Evolutionary conservation across 2,888 invertebrate genomes (phyloP), one percentile per base, ranked within the genome.

Genomic region (Lithophane semibrunnea): DNA sequence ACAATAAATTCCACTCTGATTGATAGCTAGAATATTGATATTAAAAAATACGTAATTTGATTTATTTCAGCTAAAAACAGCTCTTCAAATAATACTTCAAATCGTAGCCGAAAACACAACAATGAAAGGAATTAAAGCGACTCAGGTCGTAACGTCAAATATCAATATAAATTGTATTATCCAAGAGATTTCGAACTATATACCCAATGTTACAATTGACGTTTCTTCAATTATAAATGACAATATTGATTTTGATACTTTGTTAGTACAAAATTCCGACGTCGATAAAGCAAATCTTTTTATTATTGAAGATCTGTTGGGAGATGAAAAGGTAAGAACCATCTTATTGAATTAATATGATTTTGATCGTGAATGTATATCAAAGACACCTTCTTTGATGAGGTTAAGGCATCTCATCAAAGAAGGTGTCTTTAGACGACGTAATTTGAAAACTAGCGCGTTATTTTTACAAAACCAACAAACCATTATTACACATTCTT

Each of bases 1-100:
- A 9, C 8, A 49, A 56, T 10, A 42, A 1, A 21, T 54, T n/a
- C 4, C 29, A 29, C 1, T 8, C 0, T 60, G 16, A 75, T 24
- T 21, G 12, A 24, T 16, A 49, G 1, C 3, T 42, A 37, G 42
- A 42, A 61, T 63, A 21, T 52, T 37, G 0, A 12, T 12, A 44
- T 21, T 47, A 12, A 29, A 54, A 7, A 67, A 67, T 52, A 21
- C 37, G 1, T 3, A 3, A 54, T 75, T 2, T 42, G 21, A 10
- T 49, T 54, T 1, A 44, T 91, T 92, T 73, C 83, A 94, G 93
- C 54, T 92, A 0, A 86, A 91, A 79, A 88, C 88, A 44, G 91
- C 90, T n/a, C 68, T 94, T 3, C 88, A 91, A 78, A 82, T 93
- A 66, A 90, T 89, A 29, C 73, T 94, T 5, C 93, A 94, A 92